Base-by-base conservation (phyloP, 1,140 invertebrate genomes). In the Aricia agestis region DNA sequence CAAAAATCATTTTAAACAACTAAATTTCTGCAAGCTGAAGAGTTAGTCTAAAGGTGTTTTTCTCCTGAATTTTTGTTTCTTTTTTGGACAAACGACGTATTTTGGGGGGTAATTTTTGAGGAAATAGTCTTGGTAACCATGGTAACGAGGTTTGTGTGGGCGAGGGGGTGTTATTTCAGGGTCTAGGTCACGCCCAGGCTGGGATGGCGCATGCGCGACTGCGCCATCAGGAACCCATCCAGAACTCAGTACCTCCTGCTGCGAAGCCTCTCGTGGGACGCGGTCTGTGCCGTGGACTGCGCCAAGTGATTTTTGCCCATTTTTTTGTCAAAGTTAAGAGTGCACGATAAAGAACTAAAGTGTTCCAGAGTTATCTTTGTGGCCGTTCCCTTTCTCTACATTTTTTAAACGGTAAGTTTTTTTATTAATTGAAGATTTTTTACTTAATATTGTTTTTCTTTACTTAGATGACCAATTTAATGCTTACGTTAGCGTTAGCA, bases 151-250 rank as follows among this genome's bases (percentile, higher is more conserved):
- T 81, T 68, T 78, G 84, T 81, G 87, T 87, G 82, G 88, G 89
- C 83, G 80, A 82, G 78, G 78, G 84, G 89, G 86, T 85, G 84
- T 74, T 77, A 78, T 82, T 89, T 90, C 90, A 92, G 87, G 91
- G 91, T 92, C 91, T 92, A 92, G 91, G 91, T 92, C 89, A 91
- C 91, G 91, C 90, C 90, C 89, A 81, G 79, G 78, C 66, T 66
- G 36, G 45, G n/a, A 71, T 36, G 32, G 82, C 87, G 87, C 86
- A 80, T 79, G 85, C 86, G 87, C 83, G 83, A 80, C 75, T 67
- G 72, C 61, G 76, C 78, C 75, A 72, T 76, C 70, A 78, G 77
- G 80, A 83, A 83, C 76, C 9, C 36, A 9, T 72, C 68, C 69
- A 76, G 74, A 75, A 80, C 79, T 83, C 83, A 87, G 75, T 74